phyloP scores from a whole-genome alignment of 2,888 invertebrate genomes.

The Quadriops clusia region DNA sequence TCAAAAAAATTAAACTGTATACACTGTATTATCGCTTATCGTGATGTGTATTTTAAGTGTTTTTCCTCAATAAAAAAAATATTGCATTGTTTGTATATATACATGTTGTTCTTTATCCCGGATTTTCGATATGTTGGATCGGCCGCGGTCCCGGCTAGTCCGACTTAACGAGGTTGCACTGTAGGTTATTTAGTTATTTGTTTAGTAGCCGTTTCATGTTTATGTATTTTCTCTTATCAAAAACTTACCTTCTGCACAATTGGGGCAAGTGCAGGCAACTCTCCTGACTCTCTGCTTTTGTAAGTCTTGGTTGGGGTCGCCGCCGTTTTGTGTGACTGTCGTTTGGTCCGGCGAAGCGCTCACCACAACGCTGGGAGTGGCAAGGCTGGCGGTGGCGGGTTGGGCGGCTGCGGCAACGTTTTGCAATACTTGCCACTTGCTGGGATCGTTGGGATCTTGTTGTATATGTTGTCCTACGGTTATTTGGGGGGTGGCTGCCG shows the following conservation, averaged over 20 bases:
- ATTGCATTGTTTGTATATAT: no score
- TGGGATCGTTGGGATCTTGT: slow-evolving; percentile 71
- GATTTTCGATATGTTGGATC: no score
- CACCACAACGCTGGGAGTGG: slow-evolving; percentile 27
- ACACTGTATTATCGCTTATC: no score
- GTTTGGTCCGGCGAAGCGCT: slow-evolving; percentile 21
- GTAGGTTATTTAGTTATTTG: no score
- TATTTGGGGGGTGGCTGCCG: slow-evolving; percentile 33
- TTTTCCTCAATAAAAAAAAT: no score
- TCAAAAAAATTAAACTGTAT: no score
- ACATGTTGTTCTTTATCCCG: no score
- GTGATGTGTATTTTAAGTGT: no score
- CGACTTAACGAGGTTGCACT: no score
- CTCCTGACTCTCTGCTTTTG: slow-evolving; percentile 56
- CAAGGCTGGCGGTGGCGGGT: slow-evolving; percentile 20
- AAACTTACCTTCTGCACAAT: slow-evolving; percentile 86
- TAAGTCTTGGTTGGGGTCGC: slow-evolving; percentile 28
- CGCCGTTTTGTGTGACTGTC: slow-evolving; percentile 10
- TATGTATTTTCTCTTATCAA: no score
- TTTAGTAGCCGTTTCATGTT: no score
- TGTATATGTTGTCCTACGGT: slow-evolving; percentile 57
- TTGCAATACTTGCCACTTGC: slow-evolving; percentile 71
- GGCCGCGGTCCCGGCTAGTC: no score
- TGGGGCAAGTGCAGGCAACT: slow-evolving; percentile 95
- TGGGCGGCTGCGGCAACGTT: slow-evolving; percentile 32